Evolutionary conservation across 2,113 vertebrate genomes (phyloP).

Genomic region (Thryonomys swinderianus): DNA sequence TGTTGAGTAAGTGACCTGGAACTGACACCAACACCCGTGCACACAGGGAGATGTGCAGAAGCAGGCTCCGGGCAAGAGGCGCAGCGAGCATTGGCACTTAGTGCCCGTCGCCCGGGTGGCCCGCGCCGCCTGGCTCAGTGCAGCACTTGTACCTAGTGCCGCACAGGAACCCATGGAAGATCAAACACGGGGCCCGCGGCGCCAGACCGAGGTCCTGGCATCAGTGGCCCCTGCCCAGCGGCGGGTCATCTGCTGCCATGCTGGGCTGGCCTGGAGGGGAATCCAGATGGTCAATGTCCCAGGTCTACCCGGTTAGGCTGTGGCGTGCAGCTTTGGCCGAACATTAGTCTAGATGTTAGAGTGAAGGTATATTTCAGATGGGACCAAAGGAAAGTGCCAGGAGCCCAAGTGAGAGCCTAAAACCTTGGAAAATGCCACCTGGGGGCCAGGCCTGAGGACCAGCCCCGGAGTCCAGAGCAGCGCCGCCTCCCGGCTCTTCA

Average conservation of each 20-base stretch:
- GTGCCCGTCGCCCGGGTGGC: not conserved
- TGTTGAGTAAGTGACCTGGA: not conserved
- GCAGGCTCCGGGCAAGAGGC: not conserved
- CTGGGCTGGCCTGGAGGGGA: not conserved
- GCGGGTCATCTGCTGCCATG: no score
- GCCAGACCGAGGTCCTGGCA: no score
- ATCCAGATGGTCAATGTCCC: rapidly evolving
- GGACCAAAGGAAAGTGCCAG: not conserved
- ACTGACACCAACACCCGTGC: not conserved
- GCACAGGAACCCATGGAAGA: not conserved
- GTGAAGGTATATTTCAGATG: not conserved
- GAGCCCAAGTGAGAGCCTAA: no score
- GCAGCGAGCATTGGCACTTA: not conserved
- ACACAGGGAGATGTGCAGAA: not conserved
- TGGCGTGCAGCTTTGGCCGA: not conserved
- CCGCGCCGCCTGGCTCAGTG: no score
- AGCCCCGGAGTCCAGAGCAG: no score
- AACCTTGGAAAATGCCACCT: not conserved
- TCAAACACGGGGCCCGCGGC: no score
- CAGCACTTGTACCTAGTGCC: not conserved
- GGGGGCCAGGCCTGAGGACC: not conserved
- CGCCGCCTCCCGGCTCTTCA: rapidly evolving
- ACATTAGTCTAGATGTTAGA: not conserved
- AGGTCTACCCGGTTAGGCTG: not conserved
- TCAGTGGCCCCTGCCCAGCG: no score